Evolutionary conservation across 2,797 vertebrate genomes (phyloP), one percentile per base, ranked within the genome.

Genomic region (Pristis pectinata): DNA sequence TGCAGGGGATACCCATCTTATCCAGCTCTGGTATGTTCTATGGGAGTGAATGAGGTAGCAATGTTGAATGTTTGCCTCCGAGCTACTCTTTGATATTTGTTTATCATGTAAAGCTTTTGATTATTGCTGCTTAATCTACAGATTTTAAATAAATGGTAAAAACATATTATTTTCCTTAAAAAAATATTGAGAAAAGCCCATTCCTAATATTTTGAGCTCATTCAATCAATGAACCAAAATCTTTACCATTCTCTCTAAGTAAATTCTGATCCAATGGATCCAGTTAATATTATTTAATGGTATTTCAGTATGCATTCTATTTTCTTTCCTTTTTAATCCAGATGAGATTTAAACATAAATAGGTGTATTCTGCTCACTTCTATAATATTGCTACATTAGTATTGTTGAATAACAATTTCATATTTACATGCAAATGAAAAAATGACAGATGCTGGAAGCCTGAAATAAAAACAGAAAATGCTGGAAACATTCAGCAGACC

Each of bases 1-100:
- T 99, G 99, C 97, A 96, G 99, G 96, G 99, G 99, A 19, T 99
- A 99, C 95, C 99, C 99, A 70, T 99, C 99, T 0, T 99, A 99
- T 96, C 99, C 99, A 0, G 99, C 99, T 0, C 96, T 99, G 98
- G 99, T 99, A 97, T 97, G 97, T 95, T 41, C 72, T 49, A 72
- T n/a, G 30, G 5, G 77, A 87, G 30, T 61, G 27, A 59, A 87
- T 59, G 30, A n/a, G 0, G 30, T 34, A n/a, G 22, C 13, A n/a
- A 56, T 9, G 22, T 37, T 3, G 4, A 76, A n/a, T 44, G 56
- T 49, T 94, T 76, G 4, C 15, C 0, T 34, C 49, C 53, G 37
- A 94, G 13, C 44, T 53, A 15, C 44, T 17, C 3, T 13, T 74
- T 53, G 15, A 49, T 53, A 13, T 76, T 44, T 15, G 13, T 94